A percentile compares a stretch with the other conserved stretches of the same genome.
Evolutionary conservation across 2,888 invertebrate genomes (phyloP).

Genomic region (Hirtodrosophila duncani): DNA sequence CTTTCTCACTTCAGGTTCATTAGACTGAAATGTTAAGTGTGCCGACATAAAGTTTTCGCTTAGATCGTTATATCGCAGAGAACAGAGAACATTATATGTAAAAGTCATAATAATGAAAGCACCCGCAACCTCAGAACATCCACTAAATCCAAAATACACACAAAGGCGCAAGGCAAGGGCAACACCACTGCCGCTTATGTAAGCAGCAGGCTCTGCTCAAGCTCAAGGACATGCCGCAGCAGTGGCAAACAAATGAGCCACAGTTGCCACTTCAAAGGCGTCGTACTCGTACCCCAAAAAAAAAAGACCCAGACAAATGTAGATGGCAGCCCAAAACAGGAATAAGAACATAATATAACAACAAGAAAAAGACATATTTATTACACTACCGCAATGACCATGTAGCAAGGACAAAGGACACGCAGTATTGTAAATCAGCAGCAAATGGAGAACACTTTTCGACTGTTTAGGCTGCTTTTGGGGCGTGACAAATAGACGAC

Average conservation of each 20-base stretch:
- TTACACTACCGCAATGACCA: conserved; percentile 49
- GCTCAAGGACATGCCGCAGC: conserved; percentile 33
- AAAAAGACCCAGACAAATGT: conserved; percentile 21
- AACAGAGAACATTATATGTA: conserved; percentile 28
- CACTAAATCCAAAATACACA: neutral
- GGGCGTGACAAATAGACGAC: conserved; percentile 50
- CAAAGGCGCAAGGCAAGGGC: conserved; percentile 1
- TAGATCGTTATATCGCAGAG: conserved; percentile 28
- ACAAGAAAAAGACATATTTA: conserved; percentile 37
- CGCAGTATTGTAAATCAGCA: conserved; percentile 49
- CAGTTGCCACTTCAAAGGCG: conserved; percentile 19
- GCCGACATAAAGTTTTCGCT: conserved; percentile 35
- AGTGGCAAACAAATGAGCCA: conserved; percentile 28
- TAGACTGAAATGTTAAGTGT: conserved; percentile 31
- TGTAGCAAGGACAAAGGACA: conserved; percentile 49
- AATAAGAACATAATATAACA: conserved; percentile 13
- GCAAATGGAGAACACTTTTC: conserved; percentile 10
- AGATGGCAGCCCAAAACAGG: conserved; percentile 11
- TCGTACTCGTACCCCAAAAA: neutral
- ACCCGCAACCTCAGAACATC: neutral
- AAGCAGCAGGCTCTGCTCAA: conserved; percentile 43
- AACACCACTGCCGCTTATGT: conserved; percentile 39
- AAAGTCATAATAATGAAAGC: conserved; percentile 45
- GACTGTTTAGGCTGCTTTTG: conserved; percentile 16
- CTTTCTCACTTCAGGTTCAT: conserved; percentile 29